These are phyloP conservation scores for Noturus placidus DNA, from an alignment of 2,113 vertebrate genomes.

Conservation along the genomic window DNA sequence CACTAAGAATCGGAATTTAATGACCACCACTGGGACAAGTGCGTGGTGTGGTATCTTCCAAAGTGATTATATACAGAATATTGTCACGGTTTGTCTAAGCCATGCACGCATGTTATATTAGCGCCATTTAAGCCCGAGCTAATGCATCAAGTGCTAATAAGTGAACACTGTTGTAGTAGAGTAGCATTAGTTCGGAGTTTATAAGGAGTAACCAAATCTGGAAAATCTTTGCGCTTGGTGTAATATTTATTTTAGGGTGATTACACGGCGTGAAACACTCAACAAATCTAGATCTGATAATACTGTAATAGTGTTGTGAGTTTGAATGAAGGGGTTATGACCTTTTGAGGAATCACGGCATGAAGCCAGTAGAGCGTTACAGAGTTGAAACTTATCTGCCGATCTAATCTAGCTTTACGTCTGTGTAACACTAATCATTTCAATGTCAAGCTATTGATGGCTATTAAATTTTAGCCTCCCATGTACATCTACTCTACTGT, in stretches of 20 bases:
- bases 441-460: neutral
- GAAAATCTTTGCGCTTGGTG: neutral
- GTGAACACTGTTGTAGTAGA: neutral
- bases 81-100: neutral
- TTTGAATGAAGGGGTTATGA: neutral
- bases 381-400: neutral
- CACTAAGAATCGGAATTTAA: slow-evolving; percentile 62
- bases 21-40: slow-evolving; percentile 61
- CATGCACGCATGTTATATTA: neutral
- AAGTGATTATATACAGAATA: neutral
- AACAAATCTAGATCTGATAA: neutral
- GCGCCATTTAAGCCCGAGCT: neutral
- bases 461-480: neutral
- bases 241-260: neutral
- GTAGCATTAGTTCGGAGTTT: neutral
- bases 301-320: neutral
- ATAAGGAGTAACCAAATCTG: neutral
- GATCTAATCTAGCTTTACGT: neutral
- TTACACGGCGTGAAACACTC: neutral
- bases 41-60: neutral
- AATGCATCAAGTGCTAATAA: too few relatives aligned
- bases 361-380: neutral
- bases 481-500: too few relatives aligned
- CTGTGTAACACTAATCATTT: neutral
- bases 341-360: neutral